Percentiles rank a stretch among this genome's conserved stretches.
Evolutionary conservation across 2,113 vertebrate genomes (phyloP).

Genomic region (Gadus macrocephalus): DNA sequence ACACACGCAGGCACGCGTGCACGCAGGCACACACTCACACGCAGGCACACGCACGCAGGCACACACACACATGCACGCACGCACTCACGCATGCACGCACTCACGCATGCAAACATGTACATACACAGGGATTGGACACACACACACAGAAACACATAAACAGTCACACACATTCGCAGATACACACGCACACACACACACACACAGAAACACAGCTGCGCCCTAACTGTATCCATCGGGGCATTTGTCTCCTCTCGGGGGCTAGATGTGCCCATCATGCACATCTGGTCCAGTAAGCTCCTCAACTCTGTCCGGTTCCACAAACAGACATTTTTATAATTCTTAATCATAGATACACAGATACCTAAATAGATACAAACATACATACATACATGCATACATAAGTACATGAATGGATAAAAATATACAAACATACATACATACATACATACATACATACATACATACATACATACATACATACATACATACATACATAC

Average conservation of each 20-base stretch:
- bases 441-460: not conserved
- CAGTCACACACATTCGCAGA: not conserved
- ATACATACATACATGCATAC: not conserved
- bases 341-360: constrained; percentile 9
- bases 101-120: not conserved
- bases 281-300: not conserved
- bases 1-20: too few relatives aligned
- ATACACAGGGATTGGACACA: too few relatives aligned
- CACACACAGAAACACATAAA: not conserved
- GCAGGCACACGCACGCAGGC: not conserved
- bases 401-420: not conserved
- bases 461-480: too few relatives aligned
- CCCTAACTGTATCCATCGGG: not conserved
- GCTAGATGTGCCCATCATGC: not conserved
- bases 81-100: not conserved
- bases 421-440: constrained; percentile 5
- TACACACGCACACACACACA: constrained; percentile 21
- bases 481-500: too few relatives aligned
- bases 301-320: not conserved
- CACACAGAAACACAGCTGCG: constrained; percentile 3
- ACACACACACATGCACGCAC: not conserved
- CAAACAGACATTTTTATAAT: not conserved
- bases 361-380: constrained; percentile 23
- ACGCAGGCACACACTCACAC: not conserved
- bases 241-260: not conserved